Evolutionary conservation across 2,113 vertebrate genomes (phyloP).

Genomic region (Plecturocebus donacophilus): DNA sequence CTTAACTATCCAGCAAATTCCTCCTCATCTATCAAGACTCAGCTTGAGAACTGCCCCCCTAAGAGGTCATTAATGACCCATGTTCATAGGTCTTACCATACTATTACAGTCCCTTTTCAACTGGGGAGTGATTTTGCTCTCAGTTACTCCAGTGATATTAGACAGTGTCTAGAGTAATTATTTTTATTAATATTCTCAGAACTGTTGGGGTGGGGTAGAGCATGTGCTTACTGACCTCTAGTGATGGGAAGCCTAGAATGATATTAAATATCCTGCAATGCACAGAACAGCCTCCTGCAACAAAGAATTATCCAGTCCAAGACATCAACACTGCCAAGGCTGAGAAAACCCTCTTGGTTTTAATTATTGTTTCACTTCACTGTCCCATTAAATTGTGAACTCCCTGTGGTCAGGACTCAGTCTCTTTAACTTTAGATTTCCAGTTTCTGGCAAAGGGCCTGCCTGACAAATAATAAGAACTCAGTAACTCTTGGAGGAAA

Average conservation of each 20-base stretch:
- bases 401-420: background rate
- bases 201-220: background rate
- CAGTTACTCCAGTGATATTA: background rate
- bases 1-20: background rate
- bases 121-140: background rate
- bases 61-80: background rate
- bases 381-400: background rate
- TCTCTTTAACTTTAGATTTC: background rate
- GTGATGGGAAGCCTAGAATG: background rate
- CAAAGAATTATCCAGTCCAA: background rate
- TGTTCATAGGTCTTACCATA: background rate
- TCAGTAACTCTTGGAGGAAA: background rate
- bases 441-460: background rate
- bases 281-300: background rate
- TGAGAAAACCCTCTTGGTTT: background rate
- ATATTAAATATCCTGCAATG: rapidly evolving
- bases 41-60: background rate
- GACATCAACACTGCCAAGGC: background rate
- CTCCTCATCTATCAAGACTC: background rate
- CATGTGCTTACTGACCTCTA: background rate
- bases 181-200: background rate
- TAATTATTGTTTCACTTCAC: background rate
- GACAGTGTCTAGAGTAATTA: background rate
- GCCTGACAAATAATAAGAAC: background rate
- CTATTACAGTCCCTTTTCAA: background rate